These are phyloP conservation scores for Candoia aspera DNA, from an alignment of 2,113 vertebrate genomes.

Conservation along the genomic window DNA sequence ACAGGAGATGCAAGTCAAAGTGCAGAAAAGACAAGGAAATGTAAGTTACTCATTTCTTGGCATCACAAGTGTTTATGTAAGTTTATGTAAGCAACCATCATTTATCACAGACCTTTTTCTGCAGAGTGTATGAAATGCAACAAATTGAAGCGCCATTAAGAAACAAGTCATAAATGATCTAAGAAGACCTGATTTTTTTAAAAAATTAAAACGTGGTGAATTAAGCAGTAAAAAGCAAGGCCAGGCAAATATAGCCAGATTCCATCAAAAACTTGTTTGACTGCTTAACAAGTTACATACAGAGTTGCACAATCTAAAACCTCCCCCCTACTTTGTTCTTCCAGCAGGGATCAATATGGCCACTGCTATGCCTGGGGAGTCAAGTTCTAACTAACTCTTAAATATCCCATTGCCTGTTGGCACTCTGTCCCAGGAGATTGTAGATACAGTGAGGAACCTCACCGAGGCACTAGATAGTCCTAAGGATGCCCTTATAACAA, in stretches of 20 bases:
- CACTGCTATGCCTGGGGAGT: background rate
- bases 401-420: background rate
- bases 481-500: background rate
- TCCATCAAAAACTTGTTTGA: background rate
- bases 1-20: too few relatives aligned
- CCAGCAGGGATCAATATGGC: background rate
- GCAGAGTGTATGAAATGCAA: background rate
- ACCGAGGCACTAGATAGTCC: background rate
- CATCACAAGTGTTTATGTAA: background rate
- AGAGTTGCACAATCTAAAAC: background rate
- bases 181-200: background rate
- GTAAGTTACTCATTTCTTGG: background rate
- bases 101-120: background rate
- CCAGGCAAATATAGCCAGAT: background rate
- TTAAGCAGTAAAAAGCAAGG: background rate
- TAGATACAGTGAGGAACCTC: background rate
- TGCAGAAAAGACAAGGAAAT: too few relatives aligned
- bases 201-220: background rate
- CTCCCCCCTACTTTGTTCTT: background rate
- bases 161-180: background rate
- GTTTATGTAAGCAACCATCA: background rate
- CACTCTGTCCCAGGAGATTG: background rate
- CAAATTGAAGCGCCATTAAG: background rate
- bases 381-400: background rate
- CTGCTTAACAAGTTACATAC: background rate